phyloP scores from a whole-genome alignment of 1,140 invertebrate species.

The Eupeodes corollae region DNA sequence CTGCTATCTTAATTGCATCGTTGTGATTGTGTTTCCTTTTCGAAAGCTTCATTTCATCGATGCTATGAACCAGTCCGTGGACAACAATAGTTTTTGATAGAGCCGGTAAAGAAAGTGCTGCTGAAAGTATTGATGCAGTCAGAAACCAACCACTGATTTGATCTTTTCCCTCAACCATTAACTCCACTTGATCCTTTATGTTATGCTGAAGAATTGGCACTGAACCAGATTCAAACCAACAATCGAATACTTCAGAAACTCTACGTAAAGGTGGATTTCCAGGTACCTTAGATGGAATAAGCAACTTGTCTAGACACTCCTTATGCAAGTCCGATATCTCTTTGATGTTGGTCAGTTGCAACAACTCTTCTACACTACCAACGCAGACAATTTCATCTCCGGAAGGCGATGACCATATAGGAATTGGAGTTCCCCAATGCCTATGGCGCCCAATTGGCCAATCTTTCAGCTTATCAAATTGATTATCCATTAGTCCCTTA shows the following conservation, averaged over 20 bases:
- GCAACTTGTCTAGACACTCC: slow-evolving; percentile 81
- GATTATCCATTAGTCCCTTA: slow-evolving; percentile 41
- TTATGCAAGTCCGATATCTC: slow-evolving; percentile 77
- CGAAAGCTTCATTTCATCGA: slow-evolving; percentile 96
- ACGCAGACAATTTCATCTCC: slow-evolving; percentile 85
- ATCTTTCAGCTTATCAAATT: slow-evolving; percentile 60
- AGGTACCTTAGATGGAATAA: slow-evolving; percentile 73
- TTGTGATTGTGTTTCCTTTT: slow-evolving; percentile 98
- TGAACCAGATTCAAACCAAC: slow-evolving; percentile 97
- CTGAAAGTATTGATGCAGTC: slow-evolving; percentile 86
- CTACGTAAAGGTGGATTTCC: slow-evolving; percentile 68
- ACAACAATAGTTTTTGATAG: slow-evolving; percentile 94
- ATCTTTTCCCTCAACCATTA: slow-evolving; percentile 97
- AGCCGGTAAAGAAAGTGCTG: slow-evolving; percentile 82
- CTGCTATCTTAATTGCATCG: slow-evolving; percentile 77
- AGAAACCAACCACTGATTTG: slow-evolving; percentile 98
- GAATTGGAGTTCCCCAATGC: slow-evolving; percentile 92
- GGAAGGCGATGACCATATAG: slow-evolving; percentile 83
- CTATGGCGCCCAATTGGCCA: slow-evolving; percentile 96
- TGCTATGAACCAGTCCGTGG: slow-evolving; percentile 84
- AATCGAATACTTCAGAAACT: slow-evolving; percentile 92
- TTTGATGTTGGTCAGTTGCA: slow-evolving; percentile 63
- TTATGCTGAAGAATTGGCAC: slow-evolving; percentile 96
- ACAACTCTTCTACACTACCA: slow-evolving; percentile 81
- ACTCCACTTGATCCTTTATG: slow-evolving; percentile 88